These are phyloP conservation scores for Pogoniulus pusillus DNA, from an alignment of 2,797 vertebrate species.

Conservation along the genomic window DNA sequence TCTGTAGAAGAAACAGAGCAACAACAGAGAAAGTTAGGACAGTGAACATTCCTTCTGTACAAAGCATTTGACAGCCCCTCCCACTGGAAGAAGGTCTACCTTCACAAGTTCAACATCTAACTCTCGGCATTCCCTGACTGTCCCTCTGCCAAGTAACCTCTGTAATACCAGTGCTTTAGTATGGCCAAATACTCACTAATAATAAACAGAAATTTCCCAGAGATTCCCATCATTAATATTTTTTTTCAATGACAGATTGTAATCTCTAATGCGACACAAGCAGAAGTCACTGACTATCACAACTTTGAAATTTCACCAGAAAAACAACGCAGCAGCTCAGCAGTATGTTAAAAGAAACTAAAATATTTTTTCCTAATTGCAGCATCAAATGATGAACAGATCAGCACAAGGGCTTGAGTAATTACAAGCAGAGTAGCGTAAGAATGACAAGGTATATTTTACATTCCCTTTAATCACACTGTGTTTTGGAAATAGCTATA, in stretches of 20 bases:
- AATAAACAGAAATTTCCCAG: background rate
- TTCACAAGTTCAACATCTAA: background rate
- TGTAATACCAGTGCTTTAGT: background rate
- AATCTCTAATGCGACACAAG: background rate
- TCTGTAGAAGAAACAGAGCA: conserved; percentile 73
- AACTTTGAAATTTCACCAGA: background rate
- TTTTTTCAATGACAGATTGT: background rate
- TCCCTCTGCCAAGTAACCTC: background rate
- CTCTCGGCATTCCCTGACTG: background rate
- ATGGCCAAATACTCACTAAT: background rate
- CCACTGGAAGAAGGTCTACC: background rate
- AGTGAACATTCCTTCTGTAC: background rate
- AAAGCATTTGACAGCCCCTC: background rate
- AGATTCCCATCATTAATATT: background rate
- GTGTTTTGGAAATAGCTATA: background rate
- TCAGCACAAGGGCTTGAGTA: background rate
- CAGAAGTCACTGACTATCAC: background rate
- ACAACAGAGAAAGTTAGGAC: background rate
- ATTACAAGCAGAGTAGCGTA: background rate
- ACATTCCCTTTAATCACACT: background rate
- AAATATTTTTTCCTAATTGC: background rate
- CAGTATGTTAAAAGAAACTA: background rate
- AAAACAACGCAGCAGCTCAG: background rate
- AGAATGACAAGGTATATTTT: background rate
- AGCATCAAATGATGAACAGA: background rate